A percentile compares a stretch with the other conserved stretches of the same genome.
phyloP scores from a whole-genome alignment of 1,140 invertebrate genomes.

The honey bee (Apis mellifera) region Amel_HAv3.1 CM009944.2:7449501-7450000 shows the following conservation, averaged over 20 bases:
- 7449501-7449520: background rate
- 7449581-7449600: slow-evolving; percentile 51
- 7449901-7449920: background rate
- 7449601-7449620: slow-evolving; percentile 19
- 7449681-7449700: background rate
- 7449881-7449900: background rate
- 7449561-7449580: slow-evolving; percentile 67
- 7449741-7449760: slow-evolving; percentile 15
- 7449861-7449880: slow-evolving; percentile 32
- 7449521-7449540: background rate
- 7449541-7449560: slow-evolving; percentile 26
- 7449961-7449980: slow-evolving; percentile 26
- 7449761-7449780: slow-evolving; percentile 49
- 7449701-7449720: background rate
- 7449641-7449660: background rate
- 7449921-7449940: background rate
- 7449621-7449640: slow-evolving; percentile 41
- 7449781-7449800: slow-evolving; percentile 61
- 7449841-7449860: slow-evolving; percentile 58
- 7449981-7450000: slow-evolving; percentile 37
- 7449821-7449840: slow-evolving; percentile 54
- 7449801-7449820: slow-evolving; percentile 21
- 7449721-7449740: slow-evolving; percentile 53
- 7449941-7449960: slow-evolving; percentile 59
- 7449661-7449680: background rate